Conservation (phyloP, 1,140 invertebrate species). For the Anastatus disparis region DNA sequence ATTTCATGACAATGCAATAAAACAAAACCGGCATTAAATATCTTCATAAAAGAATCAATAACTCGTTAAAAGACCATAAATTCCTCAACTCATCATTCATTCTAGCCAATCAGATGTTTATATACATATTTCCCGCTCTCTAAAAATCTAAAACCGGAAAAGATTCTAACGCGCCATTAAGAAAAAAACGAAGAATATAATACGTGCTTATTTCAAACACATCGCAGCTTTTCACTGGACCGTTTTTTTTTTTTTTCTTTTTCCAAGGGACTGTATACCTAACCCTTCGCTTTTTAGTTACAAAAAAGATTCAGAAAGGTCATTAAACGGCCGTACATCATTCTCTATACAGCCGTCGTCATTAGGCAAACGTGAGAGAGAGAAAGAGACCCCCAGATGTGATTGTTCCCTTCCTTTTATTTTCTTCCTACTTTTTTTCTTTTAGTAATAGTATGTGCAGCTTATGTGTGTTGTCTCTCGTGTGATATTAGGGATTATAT, state of each 20-base stretch:
- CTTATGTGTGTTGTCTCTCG: not conserved
- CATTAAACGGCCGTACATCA: conserved; percentile 57
- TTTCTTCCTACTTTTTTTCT: conserved; percentile 6
- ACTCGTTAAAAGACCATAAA: too few species aligned
- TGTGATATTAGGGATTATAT: not conserved
- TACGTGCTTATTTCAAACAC: conserved; percentile 18
- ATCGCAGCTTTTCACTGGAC: conserved; percentile 39
- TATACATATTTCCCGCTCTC: too few species aligned
- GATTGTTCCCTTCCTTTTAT: conserved; percentile 8
- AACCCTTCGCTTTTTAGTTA: conserved; percentile 25
- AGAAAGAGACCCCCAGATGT: conserved; percentile 9
- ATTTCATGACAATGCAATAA: too few species aligned
- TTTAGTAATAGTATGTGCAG: not conserved
- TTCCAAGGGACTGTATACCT: not conserved
- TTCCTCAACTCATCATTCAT: too few species aligned
- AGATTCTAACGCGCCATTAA: conserved; percentile 13
- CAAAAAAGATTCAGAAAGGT: conserved; percentile 46
- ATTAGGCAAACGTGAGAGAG: conserved; percentile 39
- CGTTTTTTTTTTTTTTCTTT: too few species aligned
- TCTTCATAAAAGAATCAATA: too few species aligned
- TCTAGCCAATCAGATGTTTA: too few species aligned
- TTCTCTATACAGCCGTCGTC: conserved; percentile 42
- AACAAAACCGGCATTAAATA: too few species aligned
- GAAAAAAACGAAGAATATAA: not conserved
- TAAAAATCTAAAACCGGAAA: not conserved